Evolutionary conservation across 2,113 vertebrate species (phyloP), one percentile per base, ranked within the genome.

Genomic region (Clarias macrocephalus): DNA sequence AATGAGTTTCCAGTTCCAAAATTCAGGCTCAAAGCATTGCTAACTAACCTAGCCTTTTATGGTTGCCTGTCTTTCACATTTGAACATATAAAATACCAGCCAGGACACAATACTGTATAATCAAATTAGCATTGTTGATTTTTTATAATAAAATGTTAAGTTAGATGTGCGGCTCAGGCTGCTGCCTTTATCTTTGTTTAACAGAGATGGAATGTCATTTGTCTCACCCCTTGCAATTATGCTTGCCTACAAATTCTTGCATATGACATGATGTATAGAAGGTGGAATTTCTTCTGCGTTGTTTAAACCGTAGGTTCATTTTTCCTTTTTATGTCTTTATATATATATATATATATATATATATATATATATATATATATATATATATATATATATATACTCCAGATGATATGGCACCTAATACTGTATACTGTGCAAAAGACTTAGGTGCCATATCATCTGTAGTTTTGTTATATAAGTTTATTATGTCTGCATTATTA

Each of bases 211-310:
- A 89, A 86, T 73, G 52, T 48, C 30, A 56, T 89, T 85, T 82
- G 30, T 80, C 88, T 88, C 48, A 62, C 81, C 37, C 72, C 25
- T 70, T 87, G 76, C 87, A 85, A 80, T 90, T 85, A 86, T 88
- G 54, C 85, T 88, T 85, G 33, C 33, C 33, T 37, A 37, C 33
- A 85, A 84, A 88, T 80, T 88, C 60, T 83, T 56, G 66, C 63
- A 65, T 83, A 60, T 83, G 85, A 80, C 25, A 82, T 33, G 85
- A 54, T 85, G 75, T 70, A 48, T 25, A 37, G 68, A 77, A 86
- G 65, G 68, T 77, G 65, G 65, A 19, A 28, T 54, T 52, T 81
- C 65, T 42, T 19, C 48, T 70, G 87, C 83, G 23, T 83, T 66
- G 60, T 83, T 52, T 76, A 37, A 37, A 37, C 37, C 2, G 37